Percentiles rank a stretch among this genome's conserved stretches.
phyloP scores from a whole-genome alignment of 2,888 invertebrate genomes.

The Sceliomorpha sp. region DNA sequence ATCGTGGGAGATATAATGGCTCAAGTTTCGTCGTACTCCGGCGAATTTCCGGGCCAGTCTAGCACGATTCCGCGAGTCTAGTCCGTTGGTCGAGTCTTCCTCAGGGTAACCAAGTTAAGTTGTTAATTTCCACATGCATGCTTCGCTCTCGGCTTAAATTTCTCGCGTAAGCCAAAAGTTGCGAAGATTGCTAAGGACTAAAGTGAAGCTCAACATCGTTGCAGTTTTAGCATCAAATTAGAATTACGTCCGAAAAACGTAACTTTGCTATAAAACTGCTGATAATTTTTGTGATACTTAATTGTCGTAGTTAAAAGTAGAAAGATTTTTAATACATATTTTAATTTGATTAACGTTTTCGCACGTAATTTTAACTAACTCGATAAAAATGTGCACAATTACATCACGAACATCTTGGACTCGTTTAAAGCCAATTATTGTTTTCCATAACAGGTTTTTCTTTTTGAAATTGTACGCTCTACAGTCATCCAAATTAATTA shows the following conservation, averaged over 20 bases:
- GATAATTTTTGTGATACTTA: too few species aligned
- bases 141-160: slow-evolving; percentile 63
- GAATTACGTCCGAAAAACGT: slow-evolving; percentile 5
- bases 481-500: slow-evolving; percentile 13
- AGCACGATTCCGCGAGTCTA: slow-evolving; percentile 41
- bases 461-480: slow-evolving; percentile 11
- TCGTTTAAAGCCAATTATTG: too few species aligned
- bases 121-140: slow-evolving; percentile 67
- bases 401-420: too few species aligned
- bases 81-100: slow-evolving; percentile 58
- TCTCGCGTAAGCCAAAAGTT: slow-evolving; percentile 49
- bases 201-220: slow-evolving; percentile 15
- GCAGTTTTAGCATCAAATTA: slow-evolving; percentile 11
- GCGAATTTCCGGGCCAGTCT: slow-evolving; percentile 67
- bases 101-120: slow-evolving; percentile 65
- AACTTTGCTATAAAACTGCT: not conserved
- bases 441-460: too few species aligned
- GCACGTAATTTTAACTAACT: too few species aligned
- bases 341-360: too few species aligned
- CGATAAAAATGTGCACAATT: too few species aligned
- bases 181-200: slow-evolving; percentile 28
- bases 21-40: slow-evolving; percentile 71
- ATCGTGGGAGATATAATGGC: slow-evolving; percentile 67
- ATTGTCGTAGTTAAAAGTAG: too few species aligned
- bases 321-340: too few species aligned